phyloP scores from a whole-genome alignment of 2,888 invertebrate genomes.

The Brachycybe producta region DNA sequence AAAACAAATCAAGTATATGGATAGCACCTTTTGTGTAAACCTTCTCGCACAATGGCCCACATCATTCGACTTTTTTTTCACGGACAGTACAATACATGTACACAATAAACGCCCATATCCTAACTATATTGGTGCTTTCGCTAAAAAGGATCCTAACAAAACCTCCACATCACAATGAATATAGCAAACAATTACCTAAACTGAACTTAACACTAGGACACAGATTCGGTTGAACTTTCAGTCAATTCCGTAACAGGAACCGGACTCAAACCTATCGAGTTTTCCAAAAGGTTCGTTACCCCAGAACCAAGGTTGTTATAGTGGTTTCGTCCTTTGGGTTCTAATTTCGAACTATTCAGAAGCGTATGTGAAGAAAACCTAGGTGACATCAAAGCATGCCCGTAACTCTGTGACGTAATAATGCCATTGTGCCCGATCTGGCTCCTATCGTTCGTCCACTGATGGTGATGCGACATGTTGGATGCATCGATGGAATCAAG shows the following conservation, averaged over 20 bases:
- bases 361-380: constrained; percentile 11
- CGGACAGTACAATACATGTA: too few relatives aligned
- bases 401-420: constrained; percentile 1
- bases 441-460: too few relatives aligned
- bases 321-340: constrained; percentile 8
- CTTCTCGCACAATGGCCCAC: too few relatives aligned
- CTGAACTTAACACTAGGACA: constrained; percentile 14
- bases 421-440: constrained; percentile 3
- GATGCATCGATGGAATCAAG: too few relatives aligned
- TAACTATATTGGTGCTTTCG: too few relatives aligned
- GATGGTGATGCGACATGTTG: too few relatives aligned
- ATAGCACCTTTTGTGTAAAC: too few relatives aligned
- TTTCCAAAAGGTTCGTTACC: constrained; percentile 10
- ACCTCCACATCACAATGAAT: background rate
- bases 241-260: constrained; percentile 12
- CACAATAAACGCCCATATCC: too few relatives aligned
- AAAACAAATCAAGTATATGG: too few relatives aligned
- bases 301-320: constrained; percentile 8
- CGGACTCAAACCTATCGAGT: constrained; percentile 1
- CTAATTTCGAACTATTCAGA: constrained; percentile 8
- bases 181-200: background rate
- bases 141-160: too few relatives aligned
- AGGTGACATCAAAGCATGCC: constrained; percentile 4
- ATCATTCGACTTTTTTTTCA: too few relatives aligned
- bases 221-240: constrained; percentile 14